phyloP scores from a whole-genome alignment of 2,888 invertebrate genomes.

The Scaptomyza flava region DNA sequence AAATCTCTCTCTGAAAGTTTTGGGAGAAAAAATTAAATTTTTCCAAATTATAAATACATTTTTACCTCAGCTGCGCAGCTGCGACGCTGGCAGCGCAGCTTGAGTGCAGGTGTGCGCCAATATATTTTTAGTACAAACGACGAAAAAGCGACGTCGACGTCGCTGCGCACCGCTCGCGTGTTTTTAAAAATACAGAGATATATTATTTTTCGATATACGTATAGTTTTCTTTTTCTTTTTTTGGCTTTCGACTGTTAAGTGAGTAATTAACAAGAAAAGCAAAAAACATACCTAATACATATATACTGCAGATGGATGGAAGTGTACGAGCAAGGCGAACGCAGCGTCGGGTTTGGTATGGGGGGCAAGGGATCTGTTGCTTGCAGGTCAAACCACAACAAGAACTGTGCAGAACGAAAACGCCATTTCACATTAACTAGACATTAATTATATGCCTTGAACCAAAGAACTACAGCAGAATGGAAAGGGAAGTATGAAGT shows the following conservation, averaged over 20 bases:
- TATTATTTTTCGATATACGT: constrained; percentile 17
- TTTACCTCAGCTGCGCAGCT: constrained; percentile 67
- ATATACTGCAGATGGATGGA: constrained; percentile 8
- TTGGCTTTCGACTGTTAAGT: constrained; percentile 62
- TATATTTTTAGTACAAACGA: constrained; percentile 61
- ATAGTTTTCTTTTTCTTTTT: constrained; percentile 7
- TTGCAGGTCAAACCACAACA: not conserved
- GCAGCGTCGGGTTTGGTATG: not conserved
- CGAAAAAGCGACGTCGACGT: not conserved
- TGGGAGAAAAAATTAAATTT: constrained; percentile 53
- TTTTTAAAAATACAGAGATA: constrained; percentile 38
- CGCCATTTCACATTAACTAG: constrained; percentile 76
- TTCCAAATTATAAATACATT: constrained; percentile 77
- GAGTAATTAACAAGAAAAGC: constrained; percentile 73
- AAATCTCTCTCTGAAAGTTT: not conserved
- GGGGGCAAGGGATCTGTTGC: not conserved
- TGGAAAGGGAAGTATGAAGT: not conserved
- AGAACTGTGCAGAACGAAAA: constrained; percentile 49
- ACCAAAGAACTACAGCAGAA: constrained; percentile 7
- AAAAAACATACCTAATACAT: constrained; percentile 5
- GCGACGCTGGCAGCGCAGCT: constrained; percentile 35
- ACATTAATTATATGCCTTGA: constrained; percentile 68
- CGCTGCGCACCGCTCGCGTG: constrained; percentile 71
- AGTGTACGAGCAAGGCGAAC: not conserved
- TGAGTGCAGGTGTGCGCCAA: constrained; percentile 67